Base-by-base conservation (phyloP, 2,797 vertebrate species). In the Avahi laniger region DNA sequence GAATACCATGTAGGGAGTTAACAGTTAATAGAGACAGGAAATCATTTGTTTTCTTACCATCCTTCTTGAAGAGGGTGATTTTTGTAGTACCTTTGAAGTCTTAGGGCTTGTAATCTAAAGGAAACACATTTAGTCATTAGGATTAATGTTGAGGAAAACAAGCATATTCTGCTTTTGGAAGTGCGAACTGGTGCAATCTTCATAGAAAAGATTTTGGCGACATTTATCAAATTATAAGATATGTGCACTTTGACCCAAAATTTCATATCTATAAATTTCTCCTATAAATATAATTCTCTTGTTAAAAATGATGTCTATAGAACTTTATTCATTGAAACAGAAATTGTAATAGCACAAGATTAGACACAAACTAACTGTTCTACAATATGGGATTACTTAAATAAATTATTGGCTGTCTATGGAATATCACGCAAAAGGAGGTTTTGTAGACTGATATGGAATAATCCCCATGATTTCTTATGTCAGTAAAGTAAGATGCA, bases 51-150 rank as follows among this genome's bases (percentile, higher is more conserved):
- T 91, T 61, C 96, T 97, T 93, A 98, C 97, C 97, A 97, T 88
- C 97, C 97, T 97, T 96, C 97, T 97, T 33, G 97, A 65, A 61
- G 97, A 97, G 69, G 97, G 91, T 43, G 97, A 97, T 67, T 97
- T 98, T 17, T 97, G 97, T 33, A 97, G 94, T 91, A 97, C 95
- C 89, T 98, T 98, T 76, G 97, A 97, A 69, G 95, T 94, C 87
- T 97, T 97, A n/a, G 97, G 97, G 75, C 79, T 97, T 91, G 78
- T 57, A 54, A 91, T 78, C 97, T 98, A 96, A 96, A 96, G 35
- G 93, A 95, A 96, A 80, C 91, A 95, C 7, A 91, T 70, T 80
- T 59, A 61, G 33, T 82, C 54, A 84, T 97, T 82, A 95, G 43
- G 12, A 91, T 43, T 65, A 59, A 92, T 41, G 13, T 76, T 41